phyloP scores from a whole-genome alignment of 2,113 vertebrate species.

The Marcusenius ussheri region DNA sequence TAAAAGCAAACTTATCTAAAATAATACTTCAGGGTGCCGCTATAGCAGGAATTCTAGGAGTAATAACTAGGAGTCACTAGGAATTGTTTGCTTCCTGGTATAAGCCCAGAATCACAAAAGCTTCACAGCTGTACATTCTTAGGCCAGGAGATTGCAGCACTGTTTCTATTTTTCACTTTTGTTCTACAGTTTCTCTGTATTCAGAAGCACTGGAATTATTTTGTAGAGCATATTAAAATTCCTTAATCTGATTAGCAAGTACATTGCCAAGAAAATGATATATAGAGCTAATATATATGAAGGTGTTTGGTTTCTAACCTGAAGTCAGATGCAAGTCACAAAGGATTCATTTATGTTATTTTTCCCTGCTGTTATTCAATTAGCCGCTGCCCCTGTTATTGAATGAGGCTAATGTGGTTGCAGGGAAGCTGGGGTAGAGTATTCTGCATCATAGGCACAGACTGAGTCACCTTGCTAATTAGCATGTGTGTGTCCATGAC shows the following conservation, averaged over 20 bases:
- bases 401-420: not conserved
- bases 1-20: not conserved
- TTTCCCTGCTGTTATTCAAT: not conserved
- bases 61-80: not conserved
- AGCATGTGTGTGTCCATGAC: not conserved
- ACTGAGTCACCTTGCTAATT: not conserved
- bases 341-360: not conserved
- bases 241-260: not conserved
- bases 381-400: not conserved
- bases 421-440: not conserved
- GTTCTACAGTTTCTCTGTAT: not conserved
- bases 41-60: not conserved
- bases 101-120: not conserved
- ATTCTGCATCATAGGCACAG: not conserved
- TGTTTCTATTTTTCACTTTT: not conserved
- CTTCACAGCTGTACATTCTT: not conserved
- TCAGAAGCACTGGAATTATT: not conserved
- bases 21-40: not conserved
- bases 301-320: conserved; percentile 1
- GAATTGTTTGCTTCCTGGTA: not conserved
- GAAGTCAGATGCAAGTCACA: conserved; percentile 1
- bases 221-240: not conserved
- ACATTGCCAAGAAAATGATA: not conserved
- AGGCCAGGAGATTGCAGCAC: not conserved
- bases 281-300: not conserved